Conservation (phyloP, 2,888 invertebrate genomes). For the Zeuzera pyrina region DNA sequence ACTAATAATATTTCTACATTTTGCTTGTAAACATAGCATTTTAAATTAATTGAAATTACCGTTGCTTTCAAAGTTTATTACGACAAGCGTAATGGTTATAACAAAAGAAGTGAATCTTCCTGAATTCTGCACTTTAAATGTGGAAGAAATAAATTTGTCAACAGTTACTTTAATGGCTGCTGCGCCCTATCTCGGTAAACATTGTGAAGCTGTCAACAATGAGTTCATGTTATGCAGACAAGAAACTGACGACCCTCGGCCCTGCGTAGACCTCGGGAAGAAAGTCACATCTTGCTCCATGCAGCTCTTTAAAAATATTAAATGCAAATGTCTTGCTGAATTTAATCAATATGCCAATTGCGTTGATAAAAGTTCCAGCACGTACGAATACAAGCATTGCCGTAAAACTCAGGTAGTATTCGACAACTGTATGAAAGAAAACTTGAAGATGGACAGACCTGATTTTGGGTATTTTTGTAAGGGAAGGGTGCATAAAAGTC, state of each 20-base stretch:
- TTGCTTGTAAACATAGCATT: no score
- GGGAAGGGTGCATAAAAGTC: conserved; percentile 74
- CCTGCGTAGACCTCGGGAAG: conserved; percentile 89
- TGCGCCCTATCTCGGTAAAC: conserved; percentile 90
- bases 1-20: no score
- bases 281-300: conserved; percentile 89
- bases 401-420: conserved; percentile 87
- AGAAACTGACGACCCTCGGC: conserved; percentile 86
- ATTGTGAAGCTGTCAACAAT: conserved; percentile 92
- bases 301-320: conserved; percentile 87
- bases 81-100: conserved; percentile 73
- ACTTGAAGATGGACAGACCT: conserved; percentile 83
- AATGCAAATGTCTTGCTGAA: conserved; percentile 84
- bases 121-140: conserved; percentile 83
- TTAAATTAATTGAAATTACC: no score
- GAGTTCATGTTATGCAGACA: conserved; percentile 93
- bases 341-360: conserved; percentile 84
- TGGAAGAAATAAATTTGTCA: conserved; percentile 85
- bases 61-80: no score
- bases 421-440: conserved; percentile 87
- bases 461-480: conserved; percentile 87
- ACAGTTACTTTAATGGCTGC: conserved; percentile 88
- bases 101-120: conserved; percentile 81
- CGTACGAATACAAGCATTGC: conserved; percentile 77
- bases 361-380: conserved; percentile 83